Evolutionary conservation across 2,888 invertebrate genomes (phyloP).

Genomic region (Amblyjoppa fuscipennis): DNA sequence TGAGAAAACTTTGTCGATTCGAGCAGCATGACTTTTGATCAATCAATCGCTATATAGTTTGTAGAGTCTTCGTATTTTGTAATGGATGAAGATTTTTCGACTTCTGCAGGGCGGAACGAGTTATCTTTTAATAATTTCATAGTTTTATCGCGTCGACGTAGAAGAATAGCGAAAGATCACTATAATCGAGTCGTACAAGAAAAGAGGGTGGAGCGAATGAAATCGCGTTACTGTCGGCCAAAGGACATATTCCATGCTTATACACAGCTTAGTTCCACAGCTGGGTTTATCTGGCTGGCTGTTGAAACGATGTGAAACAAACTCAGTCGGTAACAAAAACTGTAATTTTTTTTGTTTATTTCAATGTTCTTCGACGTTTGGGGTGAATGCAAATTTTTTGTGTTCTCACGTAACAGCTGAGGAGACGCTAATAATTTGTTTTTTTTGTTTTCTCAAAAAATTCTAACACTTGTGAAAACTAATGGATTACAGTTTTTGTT

Average conservation of each 20-base stretch:
- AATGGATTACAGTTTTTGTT: neutral
- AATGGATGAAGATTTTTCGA: conserved; percentile 26
- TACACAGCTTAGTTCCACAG: neutral
- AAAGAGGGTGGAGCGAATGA: neutral
- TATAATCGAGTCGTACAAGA: conserved; percentile 12
- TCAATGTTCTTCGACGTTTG: neutral
- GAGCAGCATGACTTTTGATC: conserved; percentile 13
- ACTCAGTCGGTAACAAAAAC: neutral
- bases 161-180: conserved; percentile 5
- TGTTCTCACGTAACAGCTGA: neutral
- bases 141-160: conserved; percentile 46
- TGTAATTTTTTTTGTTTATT: neutral
- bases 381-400: neutral
- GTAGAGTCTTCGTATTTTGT: conserved; percentile 21
- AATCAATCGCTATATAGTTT: conserved; percentile 27
- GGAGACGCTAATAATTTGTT: neutral
- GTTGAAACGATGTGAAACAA: neutral
- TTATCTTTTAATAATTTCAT: conserved; percentile 39
- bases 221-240: neutral
- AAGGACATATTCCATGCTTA: neutral
- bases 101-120: conserved; percentile 63
- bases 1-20: conserved; percentile 22
- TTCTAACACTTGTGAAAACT: neutral
- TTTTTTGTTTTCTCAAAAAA: no score
- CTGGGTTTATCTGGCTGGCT: neutral